Conservation (phyloP, 2,797 vertebrate species). For the Avahi laniger region DNA sequence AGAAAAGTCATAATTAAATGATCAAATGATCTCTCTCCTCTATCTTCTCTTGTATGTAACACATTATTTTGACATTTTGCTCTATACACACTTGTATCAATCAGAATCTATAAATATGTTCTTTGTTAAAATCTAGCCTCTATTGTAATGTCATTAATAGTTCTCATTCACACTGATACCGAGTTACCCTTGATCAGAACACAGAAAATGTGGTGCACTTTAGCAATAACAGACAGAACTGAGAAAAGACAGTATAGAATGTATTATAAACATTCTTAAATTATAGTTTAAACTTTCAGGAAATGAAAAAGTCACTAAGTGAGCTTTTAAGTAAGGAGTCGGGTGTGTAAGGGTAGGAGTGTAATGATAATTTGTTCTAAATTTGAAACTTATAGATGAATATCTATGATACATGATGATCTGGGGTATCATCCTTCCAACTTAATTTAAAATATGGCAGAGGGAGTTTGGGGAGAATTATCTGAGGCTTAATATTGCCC, state of each 20-base stretch:
- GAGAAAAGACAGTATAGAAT: neutral
- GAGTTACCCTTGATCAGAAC: neutral
- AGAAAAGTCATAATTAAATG: neutral
- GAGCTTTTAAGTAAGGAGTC: neutral
- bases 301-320: neutral
- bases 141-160: neutral
- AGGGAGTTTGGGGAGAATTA: neutral
- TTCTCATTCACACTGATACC: neutral
- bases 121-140: neutral
- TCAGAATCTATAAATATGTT: neutral
- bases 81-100: neutral
- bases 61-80: neutral
- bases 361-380: neutral
- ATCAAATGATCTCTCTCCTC: neutral
- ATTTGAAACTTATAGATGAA: neutral
- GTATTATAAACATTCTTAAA: neutral
- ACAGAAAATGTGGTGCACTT: neutral
- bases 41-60: neutral
- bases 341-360: fast-evolving
- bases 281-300: neutral
- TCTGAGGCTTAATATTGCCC: neutral
- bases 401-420: neutral
- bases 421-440: neutral
- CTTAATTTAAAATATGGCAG: neutral
- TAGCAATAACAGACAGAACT: neutral